Evolutionary conservation across 2,888 invertebrate species (phyloP).

Genomic region (Liopterus haemorrhoidalis): DNA sequence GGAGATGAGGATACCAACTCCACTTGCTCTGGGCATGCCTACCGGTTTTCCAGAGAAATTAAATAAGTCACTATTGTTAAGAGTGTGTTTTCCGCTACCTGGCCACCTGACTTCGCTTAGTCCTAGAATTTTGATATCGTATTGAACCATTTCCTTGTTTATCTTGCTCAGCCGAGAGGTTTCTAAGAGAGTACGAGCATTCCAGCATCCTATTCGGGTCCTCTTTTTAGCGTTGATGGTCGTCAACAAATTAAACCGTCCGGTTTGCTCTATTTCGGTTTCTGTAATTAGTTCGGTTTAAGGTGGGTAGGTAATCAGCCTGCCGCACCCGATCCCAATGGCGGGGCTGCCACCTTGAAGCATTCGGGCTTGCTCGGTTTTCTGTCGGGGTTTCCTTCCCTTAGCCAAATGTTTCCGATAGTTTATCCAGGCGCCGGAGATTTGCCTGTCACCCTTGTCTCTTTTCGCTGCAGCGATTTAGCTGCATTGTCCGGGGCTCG

Average conservation of each 20-base stretch:
- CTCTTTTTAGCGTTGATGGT: background rate
- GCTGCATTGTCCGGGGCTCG: too few relatives aligned
- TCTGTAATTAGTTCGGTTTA: constrained; percentile 1
- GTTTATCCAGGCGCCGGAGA: too few relatives aligned
- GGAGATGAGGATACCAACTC: constrained; percentile 3
- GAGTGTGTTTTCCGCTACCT: background rate
- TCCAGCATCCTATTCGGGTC: constrained; percentile 9
- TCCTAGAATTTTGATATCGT: constrained; percentile 2
- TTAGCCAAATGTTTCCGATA: too few relatives aligned
- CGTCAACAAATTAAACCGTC: constrained; percentile 1
- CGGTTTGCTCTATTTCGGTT: background rate
- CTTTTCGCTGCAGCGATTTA: too few relatives aligned
- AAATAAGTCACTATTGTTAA: background rate
- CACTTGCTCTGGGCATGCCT: background rate
- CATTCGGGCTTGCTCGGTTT: too few relatives aligned
- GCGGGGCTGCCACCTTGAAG: constrained; percentile 7
- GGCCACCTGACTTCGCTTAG: constrained; percentile 4
- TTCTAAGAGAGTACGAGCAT: constrained; percentile 1
- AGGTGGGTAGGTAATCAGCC: constrained; percentile 8
- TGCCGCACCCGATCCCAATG: constrained; percentile 4
- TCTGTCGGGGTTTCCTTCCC: too few relatives aligned
- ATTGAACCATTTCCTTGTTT: background rate
- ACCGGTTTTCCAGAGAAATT: background rate
- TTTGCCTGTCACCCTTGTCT: too few relatives aligned
- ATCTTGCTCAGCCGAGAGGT: background rate